Conservation (phyloP, 2,888 invertebrate species). For the Cantharis flavilabris region DNA sequence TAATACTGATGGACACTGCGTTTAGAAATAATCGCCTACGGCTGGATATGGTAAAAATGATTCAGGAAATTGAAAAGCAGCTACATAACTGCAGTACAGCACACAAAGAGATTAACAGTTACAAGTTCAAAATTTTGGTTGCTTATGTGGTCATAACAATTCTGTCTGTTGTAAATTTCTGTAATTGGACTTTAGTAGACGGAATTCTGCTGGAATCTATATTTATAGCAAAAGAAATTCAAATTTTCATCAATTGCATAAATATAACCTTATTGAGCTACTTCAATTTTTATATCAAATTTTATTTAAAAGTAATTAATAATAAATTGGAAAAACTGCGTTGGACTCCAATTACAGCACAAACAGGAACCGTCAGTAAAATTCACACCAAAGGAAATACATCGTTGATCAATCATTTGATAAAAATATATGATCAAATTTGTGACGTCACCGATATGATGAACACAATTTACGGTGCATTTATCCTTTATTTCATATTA, state of each 20-base stretch:
- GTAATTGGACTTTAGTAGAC: not conserved
- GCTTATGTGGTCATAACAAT: not conserved
- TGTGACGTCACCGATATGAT: constrained; percentile 23
- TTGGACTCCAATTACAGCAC: not conserved
- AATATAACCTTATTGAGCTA: not conserved
- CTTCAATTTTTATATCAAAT: not conserved
- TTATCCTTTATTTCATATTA: not conserved
- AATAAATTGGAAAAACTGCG: not conserved
- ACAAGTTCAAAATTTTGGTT: not conserved
- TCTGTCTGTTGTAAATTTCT: not conserved
- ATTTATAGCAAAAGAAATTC: not conserved
- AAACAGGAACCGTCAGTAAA: not conserved
- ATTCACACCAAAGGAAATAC: too few species aligned
- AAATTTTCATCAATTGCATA: not conserved
- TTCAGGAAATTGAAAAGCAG: not conserved
- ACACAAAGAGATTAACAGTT: not conserved
- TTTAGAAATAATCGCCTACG: not conserved
- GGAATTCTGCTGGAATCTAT: not conserved
- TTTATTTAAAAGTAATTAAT: not conserved
- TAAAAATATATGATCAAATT: constrained; percentile 24
- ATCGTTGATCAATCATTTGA: not conserved
- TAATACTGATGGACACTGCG: not conserved
- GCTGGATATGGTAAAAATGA: not conserved
- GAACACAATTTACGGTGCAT: constrained; percentile 16
- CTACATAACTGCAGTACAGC: not conserved